These are phyloP conservation scores for Lampris megalopsis DNA, from an alignment of 2,113 vertebrate genomes.

Conservation along the genomic window DNA sequence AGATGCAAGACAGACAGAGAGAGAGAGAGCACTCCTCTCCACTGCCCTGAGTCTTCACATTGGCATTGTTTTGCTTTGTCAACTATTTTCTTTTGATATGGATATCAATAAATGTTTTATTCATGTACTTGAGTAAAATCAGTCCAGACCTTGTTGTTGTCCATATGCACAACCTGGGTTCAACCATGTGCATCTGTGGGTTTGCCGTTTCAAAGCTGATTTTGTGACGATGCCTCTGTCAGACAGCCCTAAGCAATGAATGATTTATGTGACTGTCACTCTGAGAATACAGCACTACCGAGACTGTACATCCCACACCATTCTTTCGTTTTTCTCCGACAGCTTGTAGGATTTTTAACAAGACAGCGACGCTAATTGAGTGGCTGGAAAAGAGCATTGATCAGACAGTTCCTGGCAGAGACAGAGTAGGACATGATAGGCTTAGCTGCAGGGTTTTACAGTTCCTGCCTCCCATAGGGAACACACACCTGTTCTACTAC, in stretches of 20 bases:
- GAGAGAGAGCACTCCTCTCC: constrained; percentile 27
- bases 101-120: constrained; percentile 83
- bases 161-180: constrained; percentile 40
- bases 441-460: constrained; percentile 44
- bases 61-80: constrained; percentile 75
- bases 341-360: constrained; percentile 38
- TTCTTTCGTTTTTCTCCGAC: constrained; percentile 36
- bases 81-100: constrained; percentile 77
- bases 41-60: constrained; percentile 62
- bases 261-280: constrained; percentile 70
- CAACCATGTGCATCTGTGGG: neutral
- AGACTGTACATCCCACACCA: constrained; percentile 19
- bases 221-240: constrained; percentile 38
- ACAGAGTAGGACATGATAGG: constrained; percentile 19
- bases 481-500: constrained; percentile 48
- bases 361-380: constrained; percentile 59
- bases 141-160: constrained; percentile 63
- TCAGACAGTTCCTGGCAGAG: constrained; percentile 33
- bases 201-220: constrained; percentile 58
- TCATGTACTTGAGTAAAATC: constrained; percentile 71
- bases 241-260: constrained; percentile 56
- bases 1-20: constrained; percentile 44
- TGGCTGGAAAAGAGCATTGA: constrained; percentile 44
- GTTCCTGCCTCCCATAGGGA: constrained; percentile 47
- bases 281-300: constrained; percentile 43